Percentiles rank a stretch among this genome's conserved stretches.
Conservation (phyloP, 2,888 invertebrate species). For the Mesoligia furuncula region DNA sequence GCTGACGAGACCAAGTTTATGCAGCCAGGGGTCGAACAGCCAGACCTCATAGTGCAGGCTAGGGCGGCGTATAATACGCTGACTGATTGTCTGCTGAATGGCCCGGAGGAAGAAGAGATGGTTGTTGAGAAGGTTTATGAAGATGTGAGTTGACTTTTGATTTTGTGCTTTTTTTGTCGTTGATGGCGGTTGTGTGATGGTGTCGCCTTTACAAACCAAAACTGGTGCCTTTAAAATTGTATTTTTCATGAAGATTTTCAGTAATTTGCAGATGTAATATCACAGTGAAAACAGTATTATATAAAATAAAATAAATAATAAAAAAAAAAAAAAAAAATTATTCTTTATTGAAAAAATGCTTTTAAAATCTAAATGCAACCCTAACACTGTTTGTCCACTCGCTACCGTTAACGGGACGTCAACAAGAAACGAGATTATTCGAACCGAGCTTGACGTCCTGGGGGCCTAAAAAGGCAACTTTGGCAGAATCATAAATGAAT, state of each 20-base stretch:
- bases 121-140: constrained; percentile 79
- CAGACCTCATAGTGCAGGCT: constrained; percentile 86
- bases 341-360: too few species aligned
- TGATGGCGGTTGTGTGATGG: neutral
- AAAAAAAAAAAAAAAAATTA: too few species aligned
- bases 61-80: constrained; percentile 85
- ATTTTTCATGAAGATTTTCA: neutral
- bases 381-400: too few species aligned
- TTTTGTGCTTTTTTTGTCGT: neutral
- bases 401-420: too few species aligned
- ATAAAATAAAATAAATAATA: too few species aligned
- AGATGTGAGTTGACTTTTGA: constrained; percentile 72
- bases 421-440: too few species aligned
- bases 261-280: neutral
- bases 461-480: too few species aligned
- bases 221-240: neutral
- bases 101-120: constrained; percentile 72
- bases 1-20: constrained; percentile 92
- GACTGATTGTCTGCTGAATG: constrained; percentile 83
- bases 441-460: too few species aligned
- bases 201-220: neutral
- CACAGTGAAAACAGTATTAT: too few species aligned
- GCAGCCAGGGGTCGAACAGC: constrained; percentile 81
- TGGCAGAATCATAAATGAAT: too few species aligned
- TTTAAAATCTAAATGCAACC: too few species aligned